Evolutionary conservation across 2,888 invertebrate species (phyloP), one percentile per base, ranked within the genome.

Genomic region (Ommatoiulus sabulosus): DNA sequence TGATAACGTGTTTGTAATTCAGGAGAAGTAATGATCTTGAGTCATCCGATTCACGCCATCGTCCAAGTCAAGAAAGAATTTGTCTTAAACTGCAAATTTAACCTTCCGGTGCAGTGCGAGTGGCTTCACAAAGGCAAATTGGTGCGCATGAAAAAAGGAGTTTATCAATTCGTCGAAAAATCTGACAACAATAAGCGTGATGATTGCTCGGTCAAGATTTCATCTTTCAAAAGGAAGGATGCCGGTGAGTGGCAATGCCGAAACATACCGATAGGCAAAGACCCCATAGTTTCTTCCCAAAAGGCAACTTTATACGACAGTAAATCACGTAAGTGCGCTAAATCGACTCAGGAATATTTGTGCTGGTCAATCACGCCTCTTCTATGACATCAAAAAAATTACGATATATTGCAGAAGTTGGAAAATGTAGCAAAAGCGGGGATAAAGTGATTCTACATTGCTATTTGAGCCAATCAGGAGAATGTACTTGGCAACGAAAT

Each of bases 81-180:
- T 10, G 85, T 84, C 17, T n/a, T 84, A 44, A 44, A 43, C 43
- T 84, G 85, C n/a, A 44, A 43, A 84, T 84, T 84, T 43, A 84
- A 44, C 44, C 43, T 43, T 84, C 85, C 85, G 15, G 85, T 84
- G 12, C 44, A 84, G 10, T 84, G 85, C n/a, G 85, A 84, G n/a
- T 84, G 85, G 85, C 17, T 44, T 44, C 43, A 44, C 43, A 84
- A 44, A 84, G 85, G 85, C 43, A 84, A 84, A 84, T 43, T 10
- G 17, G 85, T 84, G 44, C n/a, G 17, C 3, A 63, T 63, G 63
- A 84, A 15, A 43, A 84, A 44, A 84, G 17, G 43, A 7, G 44
- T 44, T 44, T 84, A 84, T n/a, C 8, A n/a, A 35, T 84, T 17
- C 12, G n/a, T 84, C 43, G 43, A 43, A 84, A 84, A 84, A 84